Conservation (phyloP, 1,140 invertebrate genomes). For the Prorops nasuta region DNA sequence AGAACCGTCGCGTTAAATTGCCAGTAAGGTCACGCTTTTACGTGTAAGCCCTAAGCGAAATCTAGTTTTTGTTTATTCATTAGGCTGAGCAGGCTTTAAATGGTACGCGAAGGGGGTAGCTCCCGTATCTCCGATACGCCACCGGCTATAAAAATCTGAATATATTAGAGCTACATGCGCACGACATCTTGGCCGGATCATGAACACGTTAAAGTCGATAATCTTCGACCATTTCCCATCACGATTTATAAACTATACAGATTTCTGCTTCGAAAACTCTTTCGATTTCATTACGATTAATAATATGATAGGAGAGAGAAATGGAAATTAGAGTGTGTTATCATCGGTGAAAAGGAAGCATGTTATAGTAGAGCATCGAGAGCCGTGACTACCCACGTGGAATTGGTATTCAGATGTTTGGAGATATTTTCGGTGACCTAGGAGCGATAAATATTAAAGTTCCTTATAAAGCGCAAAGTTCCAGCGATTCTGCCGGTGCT, state of each 20-base stretch:
- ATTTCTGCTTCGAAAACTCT: too few relatives aligned
- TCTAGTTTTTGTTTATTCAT: slow-evolving; percentile 58
- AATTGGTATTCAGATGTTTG: background rate
- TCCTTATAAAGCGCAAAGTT: slow-evolving; percentile 53
- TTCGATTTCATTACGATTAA: too few relatives aligned
- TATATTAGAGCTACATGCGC: slow-evolving; percentile 51
- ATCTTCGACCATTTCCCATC: too few relatives aligned
- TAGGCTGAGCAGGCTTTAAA: slow-evolving; percentile 46
- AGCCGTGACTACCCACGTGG: background rate
- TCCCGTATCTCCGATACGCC: slow-evolving; percentile 51
- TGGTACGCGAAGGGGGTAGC: slow-evolving; percentile 39
- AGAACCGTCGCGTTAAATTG: slow-evolving; percentile 36
- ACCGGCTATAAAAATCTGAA: slow-evolving; percentile 57
- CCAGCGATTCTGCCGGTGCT: slow-evolving; percentile 23
- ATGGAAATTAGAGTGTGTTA: too few relatives aligned
- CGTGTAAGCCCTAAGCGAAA: slow-evolving; percentile 49
- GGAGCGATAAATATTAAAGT: slow-evolving; percentile 52
- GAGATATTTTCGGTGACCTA: background rate
- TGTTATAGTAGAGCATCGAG: too few relatives aligned
- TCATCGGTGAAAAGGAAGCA: too few relatives aligned
- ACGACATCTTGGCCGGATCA: slow-evolving; percentile 46
- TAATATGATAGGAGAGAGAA: too few relatives aligned
- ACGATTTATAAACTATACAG: too few relatives aligned
- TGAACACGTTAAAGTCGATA: slow-evolving; percentile 44
- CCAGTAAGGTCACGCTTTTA: slow-evolving; percentile 54